Conservation (phyloP, 1,140 invertebrate species). For the Pectinophora gossypiella region DNA sequence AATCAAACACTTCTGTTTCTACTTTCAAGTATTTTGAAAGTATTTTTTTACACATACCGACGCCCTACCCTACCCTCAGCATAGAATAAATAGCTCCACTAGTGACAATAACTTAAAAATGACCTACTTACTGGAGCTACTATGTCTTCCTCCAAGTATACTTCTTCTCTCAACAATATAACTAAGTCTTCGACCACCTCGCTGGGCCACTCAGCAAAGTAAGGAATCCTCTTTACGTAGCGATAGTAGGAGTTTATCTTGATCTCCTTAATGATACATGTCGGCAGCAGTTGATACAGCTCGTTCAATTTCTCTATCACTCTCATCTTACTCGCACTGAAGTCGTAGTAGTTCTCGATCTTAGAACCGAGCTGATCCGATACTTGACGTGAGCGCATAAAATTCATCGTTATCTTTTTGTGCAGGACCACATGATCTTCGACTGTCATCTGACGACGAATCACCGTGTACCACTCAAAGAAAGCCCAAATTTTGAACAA, state of each 20-base stretch:
- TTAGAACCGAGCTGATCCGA: conserved; percentile 24
- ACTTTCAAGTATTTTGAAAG: too few relatives aligned
- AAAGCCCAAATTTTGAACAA: too few relatives aligned
- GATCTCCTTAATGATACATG: conserved; percentile 24
- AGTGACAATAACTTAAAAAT: too few relatives aligned
- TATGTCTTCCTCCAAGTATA: conserved; percentile 25
- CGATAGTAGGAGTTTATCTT: conserved; percentile 18
- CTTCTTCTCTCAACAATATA: conserved; percentile 23
- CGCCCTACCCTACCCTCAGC: too few relatives aligned
- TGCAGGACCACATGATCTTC: too few relatives aligned
- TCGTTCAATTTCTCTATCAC: conserved; percentile 22
- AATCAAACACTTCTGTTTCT: too few relatives aligned
- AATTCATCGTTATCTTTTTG: conserved; percentile 10
- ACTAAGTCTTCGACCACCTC: conserved; percentile 22
- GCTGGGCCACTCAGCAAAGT: conserved; percentile 21
- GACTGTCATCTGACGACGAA: too few relatives aligned
- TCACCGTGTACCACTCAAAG: too few relatives aligned
- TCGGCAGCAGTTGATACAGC: conserved; percentile 15
- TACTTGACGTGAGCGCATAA: conserved; percentile 19
- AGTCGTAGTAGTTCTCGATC: conserved; percentile 22
- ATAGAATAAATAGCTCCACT: too few relatives aligned
- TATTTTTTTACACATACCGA: too few relatives aligned
- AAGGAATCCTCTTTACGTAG: conserved; percentile 16
- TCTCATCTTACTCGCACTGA: conserved; percentile 16
- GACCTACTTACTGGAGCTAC: conserved; percentile 30